Conservation (phyloP, 1,140 invertebrate genomes). For the Campodea augens region DNA sequence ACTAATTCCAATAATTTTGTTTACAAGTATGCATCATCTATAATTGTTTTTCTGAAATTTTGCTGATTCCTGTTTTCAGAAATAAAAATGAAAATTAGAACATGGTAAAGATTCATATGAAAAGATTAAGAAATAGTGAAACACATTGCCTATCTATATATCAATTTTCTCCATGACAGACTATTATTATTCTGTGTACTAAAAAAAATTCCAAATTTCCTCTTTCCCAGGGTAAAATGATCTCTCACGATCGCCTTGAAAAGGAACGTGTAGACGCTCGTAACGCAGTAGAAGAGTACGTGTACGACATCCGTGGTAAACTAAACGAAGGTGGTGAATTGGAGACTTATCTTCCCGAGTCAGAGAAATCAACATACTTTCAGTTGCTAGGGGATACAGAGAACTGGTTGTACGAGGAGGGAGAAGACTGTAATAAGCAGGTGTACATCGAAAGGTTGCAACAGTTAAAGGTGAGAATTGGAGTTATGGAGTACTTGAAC, state of each 20-base stretch:
- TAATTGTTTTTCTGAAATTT: too few species aligned
- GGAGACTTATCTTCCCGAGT: constrained; percentile 52
- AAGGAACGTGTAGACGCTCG: constrained; percentile 86
- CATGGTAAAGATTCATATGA: too few species aligned
- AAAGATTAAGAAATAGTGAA: not conserved
- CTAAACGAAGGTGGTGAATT: constrained; percentile 50
- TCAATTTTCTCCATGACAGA: too few species aligned
- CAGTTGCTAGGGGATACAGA: constrained; percentile 62
- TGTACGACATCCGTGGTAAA: constrained; percentile 85
- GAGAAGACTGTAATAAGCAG: constrained; percentile 77
- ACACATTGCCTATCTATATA: not conserved
- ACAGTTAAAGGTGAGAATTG: constrained; percentile 40
- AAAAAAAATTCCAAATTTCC: too few species aligned
- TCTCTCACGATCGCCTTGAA: constrained; percentile 71
- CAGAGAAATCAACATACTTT: constrained; percentile 44
- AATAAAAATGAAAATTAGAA: too few species aligned
- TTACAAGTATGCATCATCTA: too few species aligned
- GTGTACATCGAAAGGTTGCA: constrained; percentile 47
- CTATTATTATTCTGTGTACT: too few species aligned
- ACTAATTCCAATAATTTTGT: too few species aligned
- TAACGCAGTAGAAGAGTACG: constrained; percentile 95
- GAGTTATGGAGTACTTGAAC: too few species aligned
- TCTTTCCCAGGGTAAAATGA: constrained; percentile 63
- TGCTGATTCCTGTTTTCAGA: too few species aligned
- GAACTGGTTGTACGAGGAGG: constrained; percentile 89